Evolutionary conservation across 1,140 invertebrate genomes (phyloP), one percentile per base, ranked within the genome.

Genomic region (Dreissena polymorpha): DNA sequence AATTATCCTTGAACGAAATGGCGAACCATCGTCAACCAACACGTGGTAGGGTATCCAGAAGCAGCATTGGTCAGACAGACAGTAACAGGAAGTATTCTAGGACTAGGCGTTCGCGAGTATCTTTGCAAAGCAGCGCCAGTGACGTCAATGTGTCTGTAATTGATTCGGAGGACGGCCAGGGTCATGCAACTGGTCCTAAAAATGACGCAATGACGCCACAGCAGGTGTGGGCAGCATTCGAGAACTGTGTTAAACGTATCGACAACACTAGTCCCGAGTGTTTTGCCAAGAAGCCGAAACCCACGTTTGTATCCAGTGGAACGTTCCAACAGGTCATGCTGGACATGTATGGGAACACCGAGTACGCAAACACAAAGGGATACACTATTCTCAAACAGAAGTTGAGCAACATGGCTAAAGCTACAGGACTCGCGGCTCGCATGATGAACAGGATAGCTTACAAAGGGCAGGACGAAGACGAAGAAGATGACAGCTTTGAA

Each of bases 321-420:
- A 80, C 65, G 14, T 88, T 88, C 70, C 87, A 88, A 57, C 77
- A 85, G 50, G 81, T 79, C n/a, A 88, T 88, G 87, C 49, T 63
- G n/a, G 85, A 88, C n/a, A 69, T 88, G 39, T 88, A 82, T 64
- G 85, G 85, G 0, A 82, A 82, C 21, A 73, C 83, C 10, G 87
- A 86, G 60, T 85, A 86, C 76, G 73, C 76, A 39, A 83, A 82
- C 23, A 67, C 80, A 2, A 74, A 57, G 49, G 65, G 72, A 25
- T 64, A 70, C 21, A 51, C 70, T 7, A 10, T 70, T 18, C 51
- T 65, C 14, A 77, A 84, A 72, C 51, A 71, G 29, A 77, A 65
- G 39, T 21, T 71, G 16, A 84, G 75, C 50, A 29, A 29, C 18
- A 76, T 82, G 25, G 72, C 67, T 0, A 73, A 53, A 50, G 60